phyloP scores from a whole-genome alignment of 2,888 invertebrate genomes.

The Idaea aversata region DNA sequence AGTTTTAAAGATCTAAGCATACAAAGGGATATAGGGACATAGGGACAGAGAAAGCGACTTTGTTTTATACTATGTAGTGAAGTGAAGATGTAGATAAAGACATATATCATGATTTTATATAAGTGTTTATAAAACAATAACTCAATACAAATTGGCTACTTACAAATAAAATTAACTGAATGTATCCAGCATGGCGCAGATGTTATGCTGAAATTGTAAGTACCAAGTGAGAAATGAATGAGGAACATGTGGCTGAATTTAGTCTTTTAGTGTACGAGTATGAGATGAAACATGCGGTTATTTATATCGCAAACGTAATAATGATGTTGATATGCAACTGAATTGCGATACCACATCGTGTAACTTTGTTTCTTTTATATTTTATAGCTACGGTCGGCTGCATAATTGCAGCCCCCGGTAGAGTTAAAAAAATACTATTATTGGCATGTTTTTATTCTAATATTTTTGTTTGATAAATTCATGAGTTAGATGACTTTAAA shows the following conservation, averaged over 20 bases:
- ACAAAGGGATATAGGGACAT: too few relatives aligned
- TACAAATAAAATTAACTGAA: not conserved
- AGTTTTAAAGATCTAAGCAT: too few relatives aligned
- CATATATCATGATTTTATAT: not conserved
- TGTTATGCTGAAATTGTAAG: not conserved
- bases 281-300: not conserved
- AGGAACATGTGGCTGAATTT: not conserved
- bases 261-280: not conserved
- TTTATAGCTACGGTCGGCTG: too few relatives aligned
- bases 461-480: too few relatives aligned
- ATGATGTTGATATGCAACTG: not conserved
- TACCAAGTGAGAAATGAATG: not conserved
- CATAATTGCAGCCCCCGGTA: too few relatives aligned
- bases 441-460: too few relatives aligned
- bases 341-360: not conserved
- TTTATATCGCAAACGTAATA: not conserved
- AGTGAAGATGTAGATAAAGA: too few relatives aligned
- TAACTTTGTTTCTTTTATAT: not conserved
- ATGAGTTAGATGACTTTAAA: too few relatives aligned
- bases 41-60: too few relatives aligned
- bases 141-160: not conserved
- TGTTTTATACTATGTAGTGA: too few relatives aligned
- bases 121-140: not conserved
- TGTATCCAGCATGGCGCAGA: not conserved
- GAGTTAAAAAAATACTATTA: too few relatives aligned